Evolutionary conservation across 2,113 vertebrate species (phyloP).

Genomic region (Phrynocephalus versicolor): DNA sequence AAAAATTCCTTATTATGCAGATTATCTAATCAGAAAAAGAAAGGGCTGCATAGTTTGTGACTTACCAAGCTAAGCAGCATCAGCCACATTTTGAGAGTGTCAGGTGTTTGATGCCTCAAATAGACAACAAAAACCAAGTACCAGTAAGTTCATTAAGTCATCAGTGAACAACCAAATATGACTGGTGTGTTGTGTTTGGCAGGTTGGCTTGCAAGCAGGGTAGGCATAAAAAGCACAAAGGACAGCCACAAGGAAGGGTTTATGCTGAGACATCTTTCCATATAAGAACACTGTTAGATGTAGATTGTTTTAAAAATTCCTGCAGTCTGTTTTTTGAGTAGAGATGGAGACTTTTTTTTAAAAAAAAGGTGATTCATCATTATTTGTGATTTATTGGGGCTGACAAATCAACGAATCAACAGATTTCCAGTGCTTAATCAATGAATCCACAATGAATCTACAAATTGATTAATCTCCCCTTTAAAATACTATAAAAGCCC

Average conservation of each 20-base stretch:
- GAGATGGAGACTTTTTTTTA: too few species aligned
- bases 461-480: too few species aligned
- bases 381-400: too few species aligned
- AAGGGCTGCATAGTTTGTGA: background rate
- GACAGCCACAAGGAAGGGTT: background rate
- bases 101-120: background rate
- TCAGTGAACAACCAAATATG: background rate
- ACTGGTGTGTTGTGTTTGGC: background rate
- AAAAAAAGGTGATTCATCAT: too few species aligned
- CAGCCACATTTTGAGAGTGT: background rate
- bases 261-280: background rate
- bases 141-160: background rate
- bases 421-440: too few species aligned
- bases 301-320: background rate
- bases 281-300: background rate
- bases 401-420: too few species aligned
- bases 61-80: background rate
- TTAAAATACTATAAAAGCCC: too few species aligned
- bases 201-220: background rate
- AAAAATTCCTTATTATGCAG: background rate
- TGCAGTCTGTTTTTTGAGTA: too few species aligned
- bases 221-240: background rate
- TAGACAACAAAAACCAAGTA: background rate
- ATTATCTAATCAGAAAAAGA: background rate
- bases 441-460: too few species aligned